Evolutionary conservation across 2,113 vertebrate genomes (phyloP).

Genomic region (Motacilla tschutschensis): DNA sequence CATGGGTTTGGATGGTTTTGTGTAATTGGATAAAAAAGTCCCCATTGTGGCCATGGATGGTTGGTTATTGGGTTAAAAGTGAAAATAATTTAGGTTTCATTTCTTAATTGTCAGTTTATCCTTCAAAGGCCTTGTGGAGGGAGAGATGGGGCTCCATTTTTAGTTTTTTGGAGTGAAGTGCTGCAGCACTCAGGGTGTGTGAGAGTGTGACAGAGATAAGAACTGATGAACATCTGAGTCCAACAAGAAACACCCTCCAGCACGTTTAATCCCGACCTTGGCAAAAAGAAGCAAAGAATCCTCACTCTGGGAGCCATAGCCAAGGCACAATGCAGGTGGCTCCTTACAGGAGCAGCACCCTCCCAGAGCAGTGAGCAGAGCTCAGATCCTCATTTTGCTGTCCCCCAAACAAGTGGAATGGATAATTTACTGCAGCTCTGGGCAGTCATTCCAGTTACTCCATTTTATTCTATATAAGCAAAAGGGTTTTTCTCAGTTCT

Average conservation of each 20-base stretch:
- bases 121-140: background rate
- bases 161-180: background rate
- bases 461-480: background rate
- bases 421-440: background rate
- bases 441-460: background rate
- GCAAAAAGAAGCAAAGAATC: background rate
- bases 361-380: background rate
- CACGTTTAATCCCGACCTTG: background rate
- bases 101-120: background rate
- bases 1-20: background rate
- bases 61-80: background rate
- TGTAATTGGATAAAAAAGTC: background rate
- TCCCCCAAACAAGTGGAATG: background rate
- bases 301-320: background rate
- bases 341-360: background rate
- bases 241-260: background rate
- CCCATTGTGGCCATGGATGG: too few relatives aligned
- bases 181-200: background rate
- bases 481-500: background rate
- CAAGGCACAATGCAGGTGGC: background rate
- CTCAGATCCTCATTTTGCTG: background rate
- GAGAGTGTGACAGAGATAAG: background rate
- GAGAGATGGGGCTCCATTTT: background rate
- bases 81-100: background rate
- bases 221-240: background rate